These are phyloP conservation scores for Ptychadena robeensis DNA, from an alignment of 2,797 vertebrate species.

Conservation along the genomic window DNA sequence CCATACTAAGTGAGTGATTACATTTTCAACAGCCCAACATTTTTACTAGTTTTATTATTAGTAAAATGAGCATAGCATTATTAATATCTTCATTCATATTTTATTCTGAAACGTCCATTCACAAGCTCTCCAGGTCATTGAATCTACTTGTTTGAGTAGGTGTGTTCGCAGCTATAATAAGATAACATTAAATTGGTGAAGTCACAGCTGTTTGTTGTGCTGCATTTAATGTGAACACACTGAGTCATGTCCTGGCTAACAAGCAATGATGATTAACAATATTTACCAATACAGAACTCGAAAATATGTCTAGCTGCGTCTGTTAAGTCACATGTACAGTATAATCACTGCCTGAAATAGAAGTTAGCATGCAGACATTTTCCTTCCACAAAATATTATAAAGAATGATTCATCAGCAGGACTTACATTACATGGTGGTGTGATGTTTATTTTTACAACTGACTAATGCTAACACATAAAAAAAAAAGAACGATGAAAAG, in stretches of 20 bases:
- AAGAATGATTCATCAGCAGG: background rate
- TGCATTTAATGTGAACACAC: background rate
- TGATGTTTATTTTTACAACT: too few species aligned
- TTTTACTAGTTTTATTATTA: too few species aligned
- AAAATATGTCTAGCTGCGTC: background rate
- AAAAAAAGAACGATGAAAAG: too few species aligned
- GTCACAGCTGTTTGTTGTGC: background rate
- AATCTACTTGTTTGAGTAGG: too few species aligned
- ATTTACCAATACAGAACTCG: background rate
- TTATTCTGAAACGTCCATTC: too few species aligned
- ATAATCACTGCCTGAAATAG: background rate
- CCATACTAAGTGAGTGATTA: too few species aligned
- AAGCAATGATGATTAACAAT: background rate
- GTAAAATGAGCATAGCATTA: too few species aligned
- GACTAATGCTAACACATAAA: too few species aligned
- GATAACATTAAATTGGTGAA: background rate
- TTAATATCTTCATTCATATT: too few species aligned
- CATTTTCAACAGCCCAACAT: too few species aligned
- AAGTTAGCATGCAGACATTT: background rate
- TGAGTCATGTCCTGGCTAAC: conserved; percentile 3
- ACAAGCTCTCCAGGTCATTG: too few species aligned
- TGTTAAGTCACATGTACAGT: background rate
- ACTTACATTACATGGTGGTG: background rate
- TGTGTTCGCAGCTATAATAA: too few species aligned
- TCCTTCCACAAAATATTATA: background rate